Evolutionary conservation across 2,888 invertebrate genomes (phyloP), one percentile per base, ranked within the genome.

Genomic region (Tetragnatha montana): DNA sequence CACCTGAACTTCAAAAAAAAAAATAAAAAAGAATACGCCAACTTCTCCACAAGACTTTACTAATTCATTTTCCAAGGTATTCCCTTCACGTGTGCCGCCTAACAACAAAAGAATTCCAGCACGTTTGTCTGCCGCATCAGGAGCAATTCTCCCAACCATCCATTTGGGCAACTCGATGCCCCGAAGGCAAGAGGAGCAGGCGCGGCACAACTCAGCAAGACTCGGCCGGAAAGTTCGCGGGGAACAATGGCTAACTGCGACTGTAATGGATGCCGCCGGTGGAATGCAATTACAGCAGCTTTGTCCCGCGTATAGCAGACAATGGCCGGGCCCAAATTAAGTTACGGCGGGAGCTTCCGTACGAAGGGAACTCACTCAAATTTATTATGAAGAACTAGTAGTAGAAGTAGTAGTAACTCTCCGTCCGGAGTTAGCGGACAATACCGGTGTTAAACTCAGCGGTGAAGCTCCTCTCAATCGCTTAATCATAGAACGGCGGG

Each of bases 271-370:
- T 89, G 80, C 70, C 60, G 51, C n/a, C 49, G 81, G 79, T 68
- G 47, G 79, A 88, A 85, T 85, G 89, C 84, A 89, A 89, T 89
- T 89, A 85, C 81, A 22, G 49, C 49, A 47, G 68, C 68, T 21
- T 76, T 84, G 79, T 76, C 83, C 73, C 75, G 69, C 35, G 35
- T 35, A 21, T 10, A 49, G 22, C 60, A 49, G 35, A 75, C 75
- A 51, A 76, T 22, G 86, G 60, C 86, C 22, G 1, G 4, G 50
- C 7, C 68, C 50, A 78, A 85, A 85, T 85, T 85, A 79, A 85
- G 85, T 85, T 85, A 85, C 70, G 50, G 21, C 35, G 12, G 7
- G 71, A 74, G 35, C 60, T 82, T 81, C n/a, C 21, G 74, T 51
- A 60, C 60, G 60, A 17, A 17, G 4, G 12, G 14, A 12, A 60